Base-by-base conservation (phyloP, 2,888 invertebrate species). In the Neoascia interrupta region DNA sequence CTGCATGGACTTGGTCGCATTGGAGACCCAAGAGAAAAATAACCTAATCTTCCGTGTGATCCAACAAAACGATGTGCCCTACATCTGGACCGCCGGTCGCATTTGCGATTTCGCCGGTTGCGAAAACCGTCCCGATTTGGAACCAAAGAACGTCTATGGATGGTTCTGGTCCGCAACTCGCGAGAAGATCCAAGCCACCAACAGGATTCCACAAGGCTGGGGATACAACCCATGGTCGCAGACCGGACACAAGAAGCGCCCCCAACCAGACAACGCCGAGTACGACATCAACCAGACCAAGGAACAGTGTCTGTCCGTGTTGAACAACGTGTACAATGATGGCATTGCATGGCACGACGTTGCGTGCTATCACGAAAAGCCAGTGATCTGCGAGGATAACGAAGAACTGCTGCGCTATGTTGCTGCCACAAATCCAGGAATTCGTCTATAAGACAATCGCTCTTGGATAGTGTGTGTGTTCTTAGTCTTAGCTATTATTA, bases 91-190 rank as follows among this genome's bases (percentile, higher is more conserved):
- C 10, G 95, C 95, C 3, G 97, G 96, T 56, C 94, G 96, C 83
- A 92, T 96, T 70, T 97, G 97, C 86, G 96, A 97, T 91, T 97
- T 97, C 91, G 96, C 96, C 87, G 96, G 97, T 72, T 97, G 97
- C 88, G 96, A 96, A 87, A 93, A 93, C 82, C 93, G 96, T 82
- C 91, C 92, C 73, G 96, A 96, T 86, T 91, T 96, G 81, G 96
- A 96, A 87, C 96, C 96, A 80, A 96, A 96, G 89, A 92, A 92
- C 85, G 85, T 96, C 81, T 93, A 93, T 85, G 96, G 96, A 41
- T 97, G 96, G 96, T 96, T 96, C 92, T 97, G 96, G 96, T 96
- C 96, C 13, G 95, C 95, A 45, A 95, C 95, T 85, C 92, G 96
- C 73, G 95, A 94, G 88, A 96, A 96, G 91, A 92, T 96, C 88